phyloP scores from a whole-genome alignment of 1,140 invertebrate species.

The Rhopalosiphum padi region DNA sequence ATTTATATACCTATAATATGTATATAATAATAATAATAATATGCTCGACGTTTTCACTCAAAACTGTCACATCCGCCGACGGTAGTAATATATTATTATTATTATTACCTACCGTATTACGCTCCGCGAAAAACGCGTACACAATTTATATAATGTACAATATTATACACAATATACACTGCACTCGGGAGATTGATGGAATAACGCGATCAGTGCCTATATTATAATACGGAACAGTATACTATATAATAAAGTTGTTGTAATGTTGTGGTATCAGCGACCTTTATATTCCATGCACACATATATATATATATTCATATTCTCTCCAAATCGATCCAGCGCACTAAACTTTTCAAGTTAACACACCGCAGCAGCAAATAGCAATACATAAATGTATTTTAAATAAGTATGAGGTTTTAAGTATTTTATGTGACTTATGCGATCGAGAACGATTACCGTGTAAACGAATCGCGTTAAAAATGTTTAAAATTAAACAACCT shows the following conservation, averaged over 20 bases:
- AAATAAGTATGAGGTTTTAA: neutral
- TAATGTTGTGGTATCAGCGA: neutral
- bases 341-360: neutral
- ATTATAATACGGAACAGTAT: neutral
- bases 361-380: neutral
- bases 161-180: neutral
- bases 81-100: conserved; percentile 39
- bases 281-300: neutral
- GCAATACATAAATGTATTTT: neutral
- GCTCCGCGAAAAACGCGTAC: neutral
- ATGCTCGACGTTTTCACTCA: neutral
- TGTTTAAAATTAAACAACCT: neutral
- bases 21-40: neutral
- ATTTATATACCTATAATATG: neutral
- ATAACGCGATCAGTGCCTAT: neutral
- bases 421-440: neutral
- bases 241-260: neutral
- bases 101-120: neutral
- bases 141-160: neutral
- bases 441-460: neutral
- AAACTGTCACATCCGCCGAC: conserved; percentile 4
- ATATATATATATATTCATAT: neutral
- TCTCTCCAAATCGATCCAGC: no score
- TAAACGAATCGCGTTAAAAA: neutral
- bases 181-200: conserved; percentile 4